A percentile compares a stretch with the other conserved stretches of the same genome.
Evolutionary conservation across 1,140 invertebrate species (phyloP).

Genomic region (Sweltsa coloradensis): DNA sequence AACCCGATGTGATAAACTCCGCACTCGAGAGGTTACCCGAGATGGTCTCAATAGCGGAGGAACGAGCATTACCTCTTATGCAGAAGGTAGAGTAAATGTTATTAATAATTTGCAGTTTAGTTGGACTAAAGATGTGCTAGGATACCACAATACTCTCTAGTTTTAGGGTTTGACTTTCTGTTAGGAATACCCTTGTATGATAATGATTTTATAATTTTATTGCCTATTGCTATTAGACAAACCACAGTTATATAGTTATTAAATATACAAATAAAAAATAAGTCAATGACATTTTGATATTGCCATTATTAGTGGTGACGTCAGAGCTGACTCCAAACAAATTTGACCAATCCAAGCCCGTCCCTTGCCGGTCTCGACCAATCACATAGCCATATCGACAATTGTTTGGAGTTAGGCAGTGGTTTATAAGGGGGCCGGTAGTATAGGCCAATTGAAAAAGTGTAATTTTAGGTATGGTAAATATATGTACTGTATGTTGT

Average conservation of each 20-base stretch:
- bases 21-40: slow-evolving; percentile 75
- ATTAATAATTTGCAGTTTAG: not conserved
- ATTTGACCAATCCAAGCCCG: no score
- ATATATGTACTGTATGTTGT: no score
- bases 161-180: not conserved
- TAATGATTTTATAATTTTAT: not conserved
- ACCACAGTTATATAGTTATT: not conserved
- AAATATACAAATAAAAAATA: not conserved
- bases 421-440: no score
- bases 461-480: no score
- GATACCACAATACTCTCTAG: not conserved
- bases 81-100: slow-evolving; percentile 44
- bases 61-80: slow-evolving; percentile 46
- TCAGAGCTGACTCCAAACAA: no score
- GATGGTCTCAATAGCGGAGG: slow-evolving; percentile 66
- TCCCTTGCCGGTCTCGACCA: no score
- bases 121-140: no score
- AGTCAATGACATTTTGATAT: no score
- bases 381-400: no score
- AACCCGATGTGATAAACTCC: slow-evolving; percentile 63
- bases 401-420: no score
- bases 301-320: no score
- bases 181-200: not conserved
- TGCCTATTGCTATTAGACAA: not conserved
- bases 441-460: no score